A percentile compares a stretch with the other conserved stretches of the same genome.
phyloP scores from a whole-genome alignment of 1,140 invertebrate genomes.

The Drosophila ananassae region DNA sequence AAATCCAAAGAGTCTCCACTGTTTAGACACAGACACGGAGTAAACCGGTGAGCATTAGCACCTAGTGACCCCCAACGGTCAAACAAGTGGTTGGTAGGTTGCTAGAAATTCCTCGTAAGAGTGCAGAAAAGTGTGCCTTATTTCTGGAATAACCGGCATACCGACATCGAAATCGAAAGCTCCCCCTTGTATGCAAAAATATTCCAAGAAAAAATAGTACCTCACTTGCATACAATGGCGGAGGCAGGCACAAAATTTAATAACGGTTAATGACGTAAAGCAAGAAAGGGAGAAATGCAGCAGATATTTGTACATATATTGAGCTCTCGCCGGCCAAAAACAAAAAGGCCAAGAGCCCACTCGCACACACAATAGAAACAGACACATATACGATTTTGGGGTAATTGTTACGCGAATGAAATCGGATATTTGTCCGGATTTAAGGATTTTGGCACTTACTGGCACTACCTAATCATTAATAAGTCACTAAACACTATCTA shows the following conservation, averaged over 20 bases:
- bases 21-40: slow-evolving; percentile 4
- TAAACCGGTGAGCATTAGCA: slow-evolving; percentile 9
- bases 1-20: slow-evolving; percentile 1
- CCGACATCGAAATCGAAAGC: background rate
- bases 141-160: slow-evolving; percentile 31
- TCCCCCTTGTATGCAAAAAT: slow-evolving; percentile 3
- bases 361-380: slow-evolving; percentile 6
- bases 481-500: background rate
- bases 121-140: slow-evolving; percentile 10
- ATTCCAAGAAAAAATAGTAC: background rate
- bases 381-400: slow-evolving; percentile 12
- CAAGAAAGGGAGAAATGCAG: slow-evolving; percentile 24
- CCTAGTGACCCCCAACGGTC: slow-evolving; percentile 18
- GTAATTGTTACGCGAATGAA: slow-evolving; percentile 31
- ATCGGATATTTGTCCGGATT: slow-evolving; percentile 2
- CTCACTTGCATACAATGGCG: slow-evolving; percentile 24
- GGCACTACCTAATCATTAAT: slow-evolving; percentile 18
- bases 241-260: slow-evolving; percentile 31
- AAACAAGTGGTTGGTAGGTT: slow-evolving; percentile 43
- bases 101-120: background rate
- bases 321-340: slow-evolving; percentile 6
- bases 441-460: slow-evolving; percentile 22
- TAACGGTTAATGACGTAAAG: slow-evolving; percentile 56
- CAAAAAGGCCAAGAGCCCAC: slow-evolving; percentile 11
- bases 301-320: slow-evolving; percentile 16